These are phyloP conservation scores for Machaerirhynchus nigripectus DNA, from an alignment of 2,113 vertebrate species.

Conservation along the genomic window DNA sequence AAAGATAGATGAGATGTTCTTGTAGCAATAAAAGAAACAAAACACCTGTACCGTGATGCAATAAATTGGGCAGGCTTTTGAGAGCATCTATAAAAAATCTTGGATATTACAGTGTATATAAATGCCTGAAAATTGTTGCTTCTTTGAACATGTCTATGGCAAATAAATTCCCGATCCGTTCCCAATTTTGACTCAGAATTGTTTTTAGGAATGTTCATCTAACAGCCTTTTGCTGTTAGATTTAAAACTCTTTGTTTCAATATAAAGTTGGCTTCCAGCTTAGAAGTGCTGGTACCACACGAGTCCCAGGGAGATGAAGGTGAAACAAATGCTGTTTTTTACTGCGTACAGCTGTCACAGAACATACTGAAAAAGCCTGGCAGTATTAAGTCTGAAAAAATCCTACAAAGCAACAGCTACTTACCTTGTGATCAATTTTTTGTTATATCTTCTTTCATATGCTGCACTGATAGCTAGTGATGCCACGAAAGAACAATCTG, in stretches of 20 bases:
- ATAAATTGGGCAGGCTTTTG: neutral
- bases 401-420: neutral
- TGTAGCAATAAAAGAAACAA: neutral
- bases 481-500: slow-evolving; percentile 97
- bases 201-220: neutral
- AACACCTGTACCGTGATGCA: neutral
- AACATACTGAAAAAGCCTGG: neutral
- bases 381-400: neutral
- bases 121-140: neutral
- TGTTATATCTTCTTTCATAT: slow-evolving; percentile 95
- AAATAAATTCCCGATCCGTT: neutral
- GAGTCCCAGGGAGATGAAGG: neutral
- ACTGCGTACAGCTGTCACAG: neutral
- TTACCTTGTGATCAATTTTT: slow-evolving; percentile 97
- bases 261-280: neutral
- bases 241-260: neutral
- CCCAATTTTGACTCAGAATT: neutral
- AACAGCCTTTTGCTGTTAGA: neutral
- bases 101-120: neutral
- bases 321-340: neutral
- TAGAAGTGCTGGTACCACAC: neutral
- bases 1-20: neutral
- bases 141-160: neutral
- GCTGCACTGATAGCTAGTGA: slow-evolving; percentile 97
- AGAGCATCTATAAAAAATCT: neutral